phyloP scores from a whole-genome alignment of 1,140 invertebrate genomes.

The Neuroterus valhalla region DNA sequence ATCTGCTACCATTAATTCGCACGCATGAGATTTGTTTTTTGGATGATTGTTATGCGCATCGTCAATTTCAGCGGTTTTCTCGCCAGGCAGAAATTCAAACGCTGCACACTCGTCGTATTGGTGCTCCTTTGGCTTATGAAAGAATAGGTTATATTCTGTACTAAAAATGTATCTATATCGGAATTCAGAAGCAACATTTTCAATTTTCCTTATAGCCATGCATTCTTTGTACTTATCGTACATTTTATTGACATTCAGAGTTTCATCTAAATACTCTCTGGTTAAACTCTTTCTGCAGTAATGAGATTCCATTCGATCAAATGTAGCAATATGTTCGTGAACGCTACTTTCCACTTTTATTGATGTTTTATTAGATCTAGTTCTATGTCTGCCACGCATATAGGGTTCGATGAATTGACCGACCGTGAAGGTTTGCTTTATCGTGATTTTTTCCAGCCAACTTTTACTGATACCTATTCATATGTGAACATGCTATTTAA shows the following conservation, averaged over 20 bases:
- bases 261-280: slow-evolving; percentile 39
- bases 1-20: slow-evolving; percentile 22
- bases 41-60: slow-evolving; percentile 10
- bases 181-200: neutral
- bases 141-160: slow-evolving; percentile 18
- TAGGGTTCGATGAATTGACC: neutral
- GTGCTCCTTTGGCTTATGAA: slow-evolving; percentile 32
- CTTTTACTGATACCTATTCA: too few relatives aligned
- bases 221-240: neutral
- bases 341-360: slow-evolving; percentile 27
- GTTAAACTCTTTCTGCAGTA: slow-evolving; percentile 42
- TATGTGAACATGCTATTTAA: too few relatives aligned
- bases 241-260: slow-evolving; percentile 36
- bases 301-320: slow-evolving; percentile 45
- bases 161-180: slow-evolving; percentile 33
- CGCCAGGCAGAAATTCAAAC: neutral
- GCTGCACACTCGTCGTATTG: slow-evolving; percentile 30
- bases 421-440: neutral
- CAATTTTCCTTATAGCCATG: neutral
- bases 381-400: slow-evolving; percentile 6
- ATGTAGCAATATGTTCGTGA: slow-evolving; percentile 43
- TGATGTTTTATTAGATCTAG: slow-evolving; percentile 1
- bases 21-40: slow-evolving; percentile 1
- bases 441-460: too few relatives aligned
- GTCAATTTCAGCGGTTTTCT: neutral